Evolutionary conservation across 2,888 invertebrate species (phyloP), one percentile per base, ranked within the genome.

Genomic region (Cantharis nigra): DNA sequence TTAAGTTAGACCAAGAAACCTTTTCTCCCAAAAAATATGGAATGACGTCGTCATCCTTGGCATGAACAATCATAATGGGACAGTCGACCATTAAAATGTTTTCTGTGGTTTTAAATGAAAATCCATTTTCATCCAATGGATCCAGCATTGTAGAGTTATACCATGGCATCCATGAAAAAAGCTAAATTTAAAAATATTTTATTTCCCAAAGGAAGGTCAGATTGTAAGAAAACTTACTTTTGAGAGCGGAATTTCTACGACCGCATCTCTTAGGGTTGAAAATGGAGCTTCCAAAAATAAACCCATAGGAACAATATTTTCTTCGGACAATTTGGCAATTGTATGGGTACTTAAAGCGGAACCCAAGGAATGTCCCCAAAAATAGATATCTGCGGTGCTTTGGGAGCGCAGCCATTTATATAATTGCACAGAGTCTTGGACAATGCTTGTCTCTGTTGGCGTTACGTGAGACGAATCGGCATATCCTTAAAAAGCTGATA

Each of bases 361-460:
- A 1, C 88, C 88, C 69, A 88, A 77, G 2, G 88, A 88, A 77
- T 87, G 88, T 0, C 87, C 87, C 87, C 87, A 88, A 69, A 88
- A 80, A 80, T 85, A 87, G 74, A 88, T 85, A n/a, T 81, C 82
- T 5, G 84, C 80, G 14, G 81, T 72, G 10, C 86, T 85, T 71
- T 81, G 82, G 11, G 81, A 80, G 20, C 72, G 71, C 2, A 88
- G 77, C 87, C 86, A 86, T 71, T 84, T 80, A 78, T 86, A 87
- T 14, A 88, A 74, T 79, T 86, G 85, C 14, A 85, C 75, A 26
- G 86, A 85, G 77, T 88, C 88, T 76, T 83, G 82, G 11, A 86
- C 85, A 1, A 88, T 85, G 28, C 82, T 84, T 72, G 83, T 80
- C 82, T 88, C 88, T 5, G 85, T 83, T 23, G 87, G 79, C 2